A percentile compares a stretch with the other conserved stretches of the same genome.
phyloP scores from a whole-genome alignment of 2,113 vertebrate species.

The Semicossyphus pulcher region DNA sequence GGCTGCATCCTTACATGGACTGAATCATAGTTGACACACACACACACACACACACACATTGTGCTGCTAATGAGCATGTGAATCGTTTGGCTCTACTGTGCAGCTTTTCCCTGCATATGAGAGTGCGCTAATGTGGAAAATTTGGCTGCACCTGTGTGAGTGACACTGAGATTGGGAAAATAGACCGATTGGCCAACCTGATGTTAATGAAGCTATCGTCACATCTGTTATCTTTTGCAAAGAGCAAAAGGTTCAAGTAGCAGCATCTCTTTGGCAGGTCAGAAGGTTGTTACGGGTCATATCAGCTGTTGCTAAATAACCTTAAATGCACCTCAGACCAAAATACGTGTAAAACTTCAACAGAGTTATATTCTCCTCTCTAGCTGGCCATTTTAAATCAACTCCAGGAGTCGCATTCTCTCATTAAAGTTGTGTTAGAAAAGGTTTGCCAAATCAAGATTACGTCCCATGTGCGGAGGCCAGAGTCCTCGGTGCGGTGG shows the following conservation, averaged over 20 bases:
- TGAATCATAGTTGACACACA: constrained; percentile 63
- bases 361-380: too few species aligned
- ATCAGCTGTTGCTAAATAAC: too few species aligned
- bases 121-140: not conserved
- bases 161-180: constrained; percentile 4
- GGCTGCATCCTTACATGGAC: constrained; percentile 54
- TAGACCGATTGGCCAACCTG: not conserved
- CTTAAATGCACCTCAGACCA: too few species aligned
- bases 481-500: too few species aligned
- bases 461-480: too few species aligned
- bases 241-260: not conserved
- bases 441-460: too few species aligned
- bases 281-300: too few species aligned
- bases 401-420: too few species aligned
- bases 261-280: not conserved
- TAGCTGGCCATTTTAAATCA: too few species aligned
- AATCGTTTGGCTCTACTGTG: constrained; percentile 55
- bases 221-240: not conserved
- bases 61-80: constrained; percentile 65
- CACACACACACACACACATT: constrained; percentile 47
- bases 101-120: not conserved
- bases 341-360: too few species aligned
- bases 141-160: not conserved
- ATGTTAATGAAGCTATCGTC: not conserved
- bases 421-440: too few species aligned